Evolutionary conservation across 2,113 vertebrate species (phyloP), one percentile per base, ranked within the genome.

Genomic region (Crotalus viridis): DNA sequence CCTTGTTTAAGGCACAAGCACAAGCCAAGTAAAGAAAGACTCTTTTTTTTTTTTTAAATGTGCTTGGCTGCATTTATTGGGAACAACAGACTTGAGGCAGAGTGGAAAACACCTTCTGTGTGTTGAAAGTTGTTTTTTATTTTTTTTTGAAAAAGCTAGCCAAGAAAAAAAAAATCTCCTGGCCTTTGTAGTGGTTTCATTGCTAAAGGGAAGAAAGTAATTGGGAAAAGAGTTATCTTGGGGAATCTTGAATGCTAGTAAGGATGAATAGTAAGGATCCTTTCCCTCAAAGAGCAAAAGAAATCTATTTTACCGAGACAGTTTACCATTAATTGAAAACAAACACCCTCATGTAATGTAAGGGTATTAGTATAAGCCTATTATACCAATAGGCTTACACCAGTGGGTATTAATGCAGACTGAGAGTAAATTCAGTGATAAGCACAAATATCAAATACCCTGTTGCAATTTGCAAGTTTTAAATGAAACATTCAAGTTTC

Each of bases 1-100:
- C 96, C 97, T 97, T 98, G 97, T 98, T 91, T 94, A 88, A 88
- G 10, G 56, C 74, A 91, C 43, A 57, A 74, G 93, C 74, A 52
- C 0, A 88, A 94, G 95, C 95, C 94, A 95, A 94, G 59, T 90
- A 0, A 39, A 81, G 3, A 0, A 85, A 87, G 54, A 91, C 10
- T 92, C 39, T 87, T 61, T 59, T 69, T 6, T 57, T 48, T 48
- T 48, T 8, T 39, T 39, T 2, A 39, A 39, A 39, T 90, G 85
- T 89, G 85, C 94, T 94, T 95, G 95, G 96, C 96, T 96, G 0
- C 0, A 54, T 39, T 59, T 88, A 55, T 69, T 61, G 61, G n/a
- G 61, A 92, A 85, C 88, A 85, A 93, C 51, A 89, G 87, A 92
- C 85, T 64, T 87, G 89, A 81, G 1, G 3, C 91, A 0, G 0